phyloP scores from a whole-genome alignment of 2,888 invertebrate species.

The Pandemis heparana region DNA sequence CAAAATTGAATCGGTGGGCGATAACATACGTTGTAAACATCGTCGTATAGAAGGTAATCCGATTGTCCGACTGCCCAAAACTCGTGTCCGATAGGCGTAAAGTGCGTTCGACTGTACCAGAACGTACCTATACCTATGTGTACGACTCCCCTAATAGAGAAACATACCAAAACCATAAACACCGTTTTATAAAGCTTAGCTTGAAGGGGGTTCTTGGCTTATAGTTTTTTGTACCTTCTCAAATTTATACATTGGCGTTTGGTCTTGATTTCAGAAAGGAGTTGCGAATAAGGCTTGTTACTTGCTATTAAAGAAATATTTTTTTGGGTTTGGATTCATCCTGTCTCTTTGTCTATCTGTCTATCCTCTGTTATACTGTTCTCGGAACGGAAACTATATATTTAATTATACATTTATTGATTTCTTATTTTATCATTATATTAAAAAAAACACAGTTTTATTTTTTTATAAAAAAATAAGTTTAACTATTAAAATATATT shows the following conservation, averaged over 20 bases:
- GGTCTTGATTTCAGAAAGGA: too few species aligned
- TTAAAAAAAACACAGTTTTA: too few species aligned
- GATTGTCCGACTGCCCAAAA: conserved; percentile 70
- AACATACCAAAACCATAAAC: neutral
- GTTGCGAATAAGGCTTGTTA: too few species aligned
- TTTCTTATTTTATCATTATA: too few species aligned
- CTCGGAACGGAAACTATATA: too few species aligned
- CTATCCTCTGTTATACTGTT: too few species aligned
- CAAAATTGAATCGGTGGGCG: neutral
- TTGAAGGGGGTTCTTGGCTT: neutral
- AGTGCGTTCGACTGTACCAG: conserved; percentile 66
- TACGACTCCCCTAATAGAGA: neutral
- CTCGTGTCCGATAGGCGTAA: conserved; percentile 72
- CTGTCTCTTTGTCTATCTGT: too few species aligned
- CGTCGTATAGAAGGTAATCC: conserved; percentile 72
- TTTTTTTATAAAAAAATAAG: too few species aligned
- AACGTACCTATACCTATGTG: conserved; percentile 39
- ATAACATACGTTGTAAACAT: neutral
- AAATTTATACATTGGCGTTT: neutral
- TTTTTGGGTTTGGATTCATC: too few species aligned
- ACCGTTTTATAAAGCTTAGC: conserved; percentile 1
- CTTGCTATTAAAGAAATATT: too few species aligned
- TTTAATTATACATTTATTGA: too few species aligned
- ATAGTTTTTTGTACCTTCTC: neutral
- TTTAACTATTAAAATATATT: too few species aligned